Base-by-base conservation (phyloP, 1,140 invertebrate genomes). In the Magallana ariakensis region DNA sequence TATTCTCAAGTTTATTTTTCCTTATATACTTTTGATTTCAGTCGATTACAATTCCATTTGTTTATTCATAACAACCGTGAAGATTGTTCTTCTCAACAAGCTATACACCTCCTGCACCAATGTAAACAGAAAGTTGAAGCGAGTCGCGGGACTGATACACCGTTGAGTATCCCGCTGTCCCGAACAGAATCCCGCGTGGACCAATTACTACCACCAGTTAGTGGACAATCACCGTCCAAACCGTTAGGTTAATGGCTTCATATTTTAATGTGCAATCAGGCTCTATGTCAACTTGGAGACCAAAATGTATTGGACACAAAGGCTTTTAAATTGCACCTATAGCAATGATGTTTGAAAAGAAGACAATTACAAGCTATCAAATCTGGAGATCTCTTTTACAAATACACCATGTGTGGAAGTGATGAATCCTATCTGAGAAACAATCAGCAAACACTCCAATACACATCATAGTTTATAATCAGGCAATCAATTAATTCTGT, bases 401-500 rank as follows among this genome's bases (percentile, higher is more conserved):
- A 75, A 75, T 75, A 26, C 66, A 75, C 66, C 66, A 75, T 75
- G 66, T 75, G 66, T 26, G 22, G 66, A 75, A 75, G 66, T 75
- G 66, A 75, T 75, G 66, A 75, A 75, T 75, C 19, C 66, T 75
- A 75, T 75, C 66, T 75, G 9, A 33, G 22, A 75, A 75, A 75
- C 66, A 75, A 75, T 75, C 66, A 33, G 2, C 19, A 4, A 19
- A 75, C 66, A 75, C 22, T 26, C 66, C 66, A 75, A 75, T 75
- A 75, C 66, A 75, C 66, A 70, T 70, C 33, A 75, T 19, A 75
- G 22, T 13, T 75, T 33, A 46, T 75, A 75, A 75, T 75, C 66
- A 75, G 19, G 22, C 66, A 75, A 75, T 75, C 66, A 75, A 75
- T 75, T 75, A 75, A 75, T 75, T 75, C 66, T 75, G 66, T 75